Conservation (phyloP, 2,797 vertebrate species). For the Gobio occitaniae region DNA sequence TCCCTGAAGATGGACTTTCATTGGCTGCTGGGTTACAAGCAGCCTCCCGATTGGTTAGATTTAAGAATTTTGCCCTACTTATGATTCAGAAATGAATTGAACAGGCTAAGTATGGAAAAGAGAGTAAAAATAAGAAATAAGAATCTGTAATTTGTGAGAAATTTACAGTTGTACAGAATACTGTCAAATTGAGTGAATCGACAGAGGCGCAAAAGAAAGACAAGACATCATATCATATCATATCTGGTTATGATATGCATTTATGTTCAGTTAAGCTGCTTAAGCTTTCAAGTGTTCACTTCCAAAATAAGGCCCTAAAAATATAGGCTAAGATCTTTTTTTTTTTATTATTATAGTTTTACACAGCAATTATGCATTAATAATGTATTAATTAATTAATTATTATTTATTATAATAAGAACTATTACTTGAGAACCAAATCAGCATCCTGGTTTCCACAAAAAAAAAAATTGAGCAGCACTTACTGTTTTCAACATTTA, state of each 20-base stretch:
- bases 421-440: too few relatives aligned
- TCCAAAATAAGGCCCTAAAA: neutral
- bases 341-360: too few relatives aligned
- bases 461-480: too few relatives aligned
- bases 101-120: neutral
- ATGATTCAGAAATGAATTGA: constrained; percentile 19
- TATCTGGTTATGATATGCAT: neutral
- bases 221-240: neutral
- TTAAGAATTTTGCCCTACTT: constrained; percentile 29
- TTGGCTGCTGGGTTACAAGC: constrained; percentile 36
- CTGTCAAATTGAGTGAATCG: too few relatives aligned
- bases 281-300: neutral
- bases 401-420: too few relatives aligned
- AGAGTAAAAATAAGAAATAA: neutral
- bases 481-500: too few relatives aligned
- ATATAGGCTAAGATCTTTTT: too few relatives aligned
- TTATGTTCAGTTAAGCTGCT: neutral
- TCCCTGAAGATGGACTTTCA: neutral
- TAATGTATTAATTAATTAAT: too few relatives aligned
- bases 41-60: neutral
- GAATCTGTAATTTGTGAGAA: neutral
- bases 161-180: neutral
- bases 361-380: too few relatives aligned
- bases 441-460: too few relatives aligned
- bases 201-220: neutral